A percentile compares a stretch with the other conserved stretches of the same genome.
These are phyloP conservation scores for Leptinotarsa tumamoca DNA, from an alignment of 2,888 invertebrate genomes.

Conservation along the genomic window DNA sequence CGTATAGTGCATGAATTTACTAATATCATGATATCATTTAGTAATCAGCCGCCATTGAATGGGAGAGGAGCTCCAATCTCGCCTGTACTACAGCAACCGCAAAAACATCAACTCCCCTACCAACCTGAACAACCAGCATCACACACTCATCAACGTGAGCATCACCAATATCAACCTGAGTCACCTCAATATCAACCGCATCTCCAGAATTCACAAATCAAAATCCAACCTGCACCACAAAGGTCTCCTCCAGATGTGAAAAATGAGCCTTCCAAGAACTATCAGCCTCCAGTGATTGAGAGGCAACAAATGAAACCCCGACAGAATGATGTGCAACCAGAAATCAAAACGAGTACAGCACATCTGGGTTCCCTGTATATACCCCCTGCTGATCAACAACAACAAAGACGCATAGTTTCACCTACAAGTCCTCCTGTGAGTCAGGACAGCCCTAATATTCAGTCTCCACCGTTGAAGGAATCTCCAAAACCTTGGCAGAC, in stretches of 20 bases:
- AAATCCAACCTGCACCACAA: slow-evolving; percentile 41
- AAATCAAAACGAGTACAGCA: slow-evolving; percentile 56
- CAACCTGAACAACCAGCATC: slow-evolving; percentile 38
- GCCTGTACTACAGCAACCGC: slow-evolving; percentile 50
- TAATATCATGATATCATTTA: slow-evolving; percentile 23
- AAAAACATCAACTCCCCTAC: slow-evolving; percentile 35
- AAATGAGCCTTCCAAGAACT: slow-evolving; percentile 52
- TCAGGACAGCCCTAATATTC: slow-evolving; percentile 61
- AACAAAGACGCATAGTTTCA: slow-evolving; percentile 46
- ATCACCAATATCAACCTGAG: slow-evolving; percentile 44
- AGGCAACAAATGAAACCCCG: slow-evolving; percentile 44
- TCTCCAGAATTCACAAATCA: slow-evolving; percentile 36
- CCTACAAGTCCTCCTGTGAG: slow-evolving; percentile 55
- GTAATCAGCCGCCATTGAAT: slow-evolving; percentile 64
- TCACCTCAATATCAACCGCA: slow-evolving; percentile 40
- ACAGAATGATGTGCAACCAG: slow-evolving; percentile 44
- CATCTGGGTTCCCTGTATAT: slow-evolving; percentile 71
- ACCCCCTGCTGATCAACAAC: slow-evolving; percentile 64
- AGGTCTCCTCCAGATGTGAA: slow-evolving; percentile 36
- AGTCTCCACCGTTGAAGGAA: slow-evolving; percentile 69
- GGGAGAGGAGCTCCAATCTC: slow-evolving; percentile 48
- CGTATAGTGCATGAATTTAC: too few species aligned
- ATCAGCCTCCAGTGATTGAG: slow-evolving; percentile 55
- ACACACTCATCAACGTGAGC: slow-evolving; percentile 41
- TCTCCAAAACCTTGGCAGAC: slow-evolving; percentile 74